A percentile compares a stretch with the other conserved stretches of the same genome.
Evolutionary conservation across 2,113 vertebrate genomes (phyloP).

Genomic region (Scomber colias): DNA sequence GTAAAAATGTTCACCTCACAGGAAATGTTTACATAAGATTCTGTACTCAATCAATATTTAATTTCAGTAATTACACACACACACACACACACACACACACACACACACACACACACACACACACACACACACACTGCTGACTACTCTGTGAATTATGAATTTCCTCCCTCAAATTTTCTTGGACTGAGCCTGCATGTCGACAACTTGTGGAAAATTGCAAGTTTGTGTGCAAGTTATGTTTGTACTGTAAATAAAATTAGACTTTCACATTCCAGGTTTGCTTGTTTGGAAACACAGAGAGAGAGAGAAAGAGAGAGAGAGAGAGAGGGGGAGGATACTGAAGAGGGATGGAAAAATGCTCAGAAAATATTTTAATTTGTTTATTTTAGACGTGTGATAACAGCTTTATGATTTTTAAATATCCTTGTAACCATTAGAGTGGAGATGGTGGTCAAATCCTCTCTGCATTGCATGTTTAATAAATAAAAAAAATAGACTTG

Average conservation of each 20-base stretch:
- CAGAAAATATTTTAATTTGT: neutral
- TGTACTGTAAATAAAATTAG: slow-evolving; percentile 40
- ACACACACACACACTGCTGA: slow-evolving; percentile 12
- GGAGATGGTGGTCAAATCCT: neutral
- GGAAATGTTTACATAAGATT: neutral
- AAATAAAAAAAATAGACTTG: no score
- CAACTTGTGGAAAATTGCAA: neutral
- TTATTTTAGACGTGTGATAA: neutral
- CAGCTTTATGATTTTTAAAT: neutral
- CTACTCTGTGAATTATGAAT: neutral
- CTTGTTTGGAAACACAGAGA: neutral
- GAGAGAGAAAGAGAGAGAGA: neutral
- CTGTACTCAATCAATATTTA: slow-evolving; percentile 5
- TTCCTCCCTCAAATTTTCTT: neutral
- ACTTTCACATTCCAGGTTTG: slow-evolving; percentile 34
- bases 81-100: no score
- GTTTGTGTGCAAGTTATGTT: slow-evolving; percentile 22
- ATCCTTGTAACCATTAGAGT: neutral
- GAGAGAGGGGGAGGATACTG: no score
- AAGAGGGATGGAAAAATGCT: neutral
- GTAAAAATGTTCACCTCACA: no score
- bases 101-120: neutral
- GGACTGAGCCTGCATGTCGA: neutral
- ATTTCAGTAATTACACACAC: neutral
- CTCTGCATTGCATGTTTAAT: no score